Percentiles rank a stretch among this genome's conserved stretches.
phyloP scores from a whole-genome alignment of 2,113 vertebrate species.

The Callopanchax toddi region DNA sequence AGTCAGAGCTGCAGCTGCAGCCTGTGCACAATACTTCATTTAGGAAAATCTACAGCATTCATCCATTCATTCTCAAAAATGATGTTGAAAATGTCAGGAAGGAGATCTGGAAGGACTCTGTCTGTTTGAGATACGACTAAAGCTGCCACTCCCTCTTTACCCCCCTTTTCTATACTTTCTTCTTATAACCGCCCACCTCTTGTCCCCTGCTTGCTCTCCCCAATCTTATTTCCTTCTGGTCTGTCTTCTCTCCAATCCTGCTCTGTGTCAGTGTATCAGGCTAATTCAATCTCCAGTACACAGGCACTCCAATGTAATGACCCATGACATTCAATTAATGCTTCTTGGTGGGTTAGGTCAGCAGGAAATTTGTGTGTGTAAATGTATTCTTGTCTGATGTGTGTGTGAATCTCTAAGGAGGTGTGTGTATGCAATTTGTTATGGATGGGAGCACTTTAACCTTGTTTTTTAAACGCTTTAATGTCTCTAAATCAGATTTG shows the following conservation, averaged over 20 bases:
- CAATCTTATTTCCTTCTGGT: slow-evolving; percentile 65
- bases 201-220: slow-evolving; percentile 31
- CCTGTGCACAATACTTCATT: not conserved
- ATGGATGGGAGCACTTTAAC: slow-evolving; percentile 11
- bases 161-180: slow-evolving; percentile 35
- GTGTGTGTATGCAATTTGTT: slow-evolving; percentile 7
- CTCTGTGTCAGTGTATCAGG: slow-evolving; percentile 60
- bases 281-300: slow-evolving; percentile 72
- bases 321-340: slow-evolving; percentile 74
- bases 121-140: slow-evolving; percentile 47
- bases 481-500: not conserved
- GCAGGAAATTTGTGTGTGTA: slow-evolving; percentile 38
- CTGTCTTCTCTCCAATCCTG: slow-evolving; percentile 57
- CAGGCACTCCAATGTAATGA: slow-evolving; percentile 62
- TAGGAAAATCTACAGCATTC: slow-evolving; percentile 7
- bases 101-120: slow-evolving; percentile 12
- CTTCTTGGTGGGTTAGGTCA: slow-evolving; percentile 48
- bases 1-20: slow-evolving; percentile 23
- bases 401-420: slow-evolving; percentile 13
- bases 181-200: slow-evolving; percentile 43
- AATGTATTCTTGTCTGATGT: slow-evolving; percentile 26
- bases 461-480: not conserved
- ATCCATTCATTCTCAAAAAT: slow-evolving; percentile 12
- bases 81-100: slow-evolving; percentile 14
- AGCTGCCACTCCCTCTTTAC: slow-evolving; percentile 49